These are phyloP conservation scores for Paracentrotus lividus DNA, from an alignment of 53 echinoderm and acorn worm genomes.

Conservation along the genomic window DNA sequence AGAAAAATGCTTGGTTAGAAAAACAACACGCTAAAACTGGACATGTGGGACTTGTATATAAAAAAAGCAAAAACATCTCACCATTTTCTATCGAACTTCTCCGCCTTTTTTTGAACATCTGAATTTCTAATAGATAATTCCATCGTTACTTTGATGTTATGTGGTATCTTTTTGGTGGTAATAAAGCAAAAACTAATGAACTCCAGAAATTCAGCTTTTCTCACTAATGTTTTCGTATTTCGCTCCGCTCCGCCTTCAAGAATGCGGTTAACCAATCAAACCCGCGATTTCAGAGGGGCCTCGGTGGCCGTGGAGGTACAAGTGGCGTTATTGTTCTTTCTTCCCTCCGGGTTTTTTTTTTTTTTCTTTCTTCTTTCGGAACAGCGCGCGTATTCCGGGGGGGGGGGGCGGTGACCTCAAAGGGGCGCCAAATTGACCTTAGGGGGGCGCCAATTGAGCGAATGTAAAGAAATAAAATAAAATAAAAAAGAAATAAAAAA, in stretches of 20 bases:
- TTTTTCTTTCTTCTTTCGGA: not conserved
- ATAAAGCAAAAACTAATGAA: not conserved
- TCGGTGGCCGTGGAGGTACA: no score
- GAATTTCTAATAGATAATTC: not conserved
- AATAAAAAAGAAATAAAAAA: no score
- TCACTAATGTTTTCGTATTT: slow-evolving; percentile 28
- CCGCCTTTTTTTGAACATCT: not conserved
- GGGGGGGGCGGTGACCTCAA: not conserved
- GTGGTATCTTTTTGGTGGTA: not conserved
- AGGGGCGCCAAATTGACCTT: no score
- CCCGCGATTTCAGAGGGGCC: not conserved
- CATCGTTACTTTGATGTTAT: not conserved
- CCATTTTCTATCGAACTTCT: slow-evolving; percentile 45
- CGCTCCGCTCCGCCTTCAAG: not conserved
- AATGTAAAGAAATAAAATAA: no score
- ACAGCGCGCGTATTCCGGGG: no score
- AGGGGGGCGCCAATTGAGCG: no score
- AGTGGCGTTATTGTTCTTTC: not conserved
- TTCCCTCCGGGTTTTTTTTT: not conserved
- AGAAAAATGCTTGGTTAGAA: no score
- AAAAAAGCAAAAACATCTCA: not conserved
- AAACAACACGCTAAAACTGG: not conserved
- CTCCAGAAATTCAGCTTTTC: no score
- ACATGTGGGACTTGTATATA: not conserved
- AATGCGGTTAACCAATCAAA: not conserved